These are phyloP conservation scores for Apeira syringaria DNA, from an alignment of 2,888 invertebrate genomes.

Conservation along the genomic window DNA sequence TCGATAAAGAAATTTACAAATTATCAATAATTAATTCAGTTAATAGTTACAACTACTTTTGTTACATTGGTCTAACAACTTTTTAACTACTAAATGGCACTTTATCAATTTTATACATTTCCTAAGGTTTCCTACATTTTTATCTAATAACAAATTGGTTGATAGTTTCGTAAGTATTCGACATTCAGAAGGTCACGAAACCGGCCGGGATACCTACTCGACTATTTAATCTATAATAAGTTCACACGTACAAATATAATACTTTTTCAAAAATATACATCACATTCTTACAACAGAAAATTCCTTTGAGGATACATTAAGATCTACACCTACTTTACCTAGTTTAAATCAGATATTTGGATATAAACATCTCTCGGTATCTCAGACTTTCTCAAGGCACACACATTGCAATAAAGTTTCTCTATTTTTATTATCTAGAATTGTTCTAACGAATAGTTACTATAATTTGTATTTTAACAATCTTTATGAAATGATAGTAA, in stretches of 20 bases:
- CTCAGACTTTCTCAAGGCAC: constrained; percentile 1
- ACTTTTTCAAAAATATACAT: constrained; percentile 44
- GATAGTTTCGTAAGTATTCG: background rate
- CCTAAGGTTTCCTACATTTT: background rate
- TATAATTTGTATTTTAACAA: no score
- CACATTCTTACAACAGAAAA: constrained; percentile 28
- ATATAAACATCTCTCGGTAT: no score
- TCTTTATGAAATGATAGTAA: no score
- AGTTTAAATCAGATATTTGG: background rate
- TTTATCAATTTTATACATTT: constrained; percentile 10
- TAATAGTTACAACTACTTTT: no score
- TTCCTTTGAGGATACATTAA: constrained; percentile 26
- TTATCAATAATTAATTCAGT: no score
- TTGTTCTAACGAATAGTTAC: no score
- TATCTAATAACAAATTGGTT: constrained; percentile 6
- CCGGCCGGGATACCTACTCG: no score
- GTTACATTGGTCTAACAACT: no score
- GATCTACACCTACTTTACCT: background rate
- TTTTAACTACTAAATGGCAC: constrained; percentile 13
- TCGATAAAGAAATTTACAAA: no score
- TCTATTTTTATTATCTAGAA: no score
- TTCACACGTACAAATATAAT: constrained; percentile 39
- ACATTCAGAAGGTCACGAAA: no score
- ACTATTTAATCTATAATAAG: no score
- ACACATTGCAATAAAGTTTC: background rate